Conservation (phyloP, 2,888 invertebrate species). For the Euclidia mi region DNA sequence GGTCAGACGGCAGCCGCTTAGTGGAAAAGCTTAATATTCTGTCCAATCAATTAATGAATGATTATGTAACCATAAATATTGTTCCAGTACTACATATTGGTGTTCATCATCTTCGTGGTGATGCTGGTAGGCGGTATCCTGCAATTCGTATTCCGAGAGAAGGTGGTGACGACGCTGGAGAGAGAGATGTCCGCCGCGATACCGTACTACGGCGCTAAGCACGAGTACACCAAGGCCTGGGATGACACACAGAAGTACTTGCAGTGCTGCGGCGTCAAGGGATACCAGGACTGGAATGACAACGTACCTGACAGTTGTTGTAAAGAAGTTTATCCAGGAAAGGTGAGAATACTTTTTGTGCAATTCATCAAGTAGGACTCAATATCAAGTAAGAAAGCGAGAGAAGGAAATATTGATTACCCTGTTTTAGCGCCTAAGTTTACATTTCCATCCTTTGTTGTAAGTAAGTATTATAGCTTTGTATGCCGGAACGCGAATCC, state of each 20-base stretch:
- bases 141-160: constrained; percentile 96
- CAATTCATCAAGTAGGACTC: too few relatives aligned
- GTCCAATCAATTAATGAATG: too few relatives aligned
- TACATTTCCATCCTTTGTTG: too few relatives aligned
- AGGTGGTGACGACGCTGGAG: constrained; percentile 93
- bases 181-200: constrained; percentile 95
- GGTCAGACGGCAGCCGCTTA: too few relatives aligned
- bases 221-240: constrained; percentile 95
- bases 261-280: constrained; percentile 95
- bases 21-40: too few relatives aligned
- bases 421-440: too few relatives aligned
- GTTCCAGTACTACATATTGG: constrained; percentile 96
- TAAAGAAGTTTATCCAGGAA: constrained; percentile 90
- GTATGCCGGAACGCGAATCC: too few relatives aligned
- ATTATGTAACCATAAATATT: too few relatives aligned
- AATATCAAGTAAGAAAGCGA: too few relatives aligned
- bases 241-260: constrained; percentile 96
- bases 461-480: too few relatives aligned
- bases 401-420: too few relatives aligned
- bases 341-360: too few relatives aligned
- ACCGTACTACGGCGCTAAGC: constrained; percentile 92
- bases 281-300: constrained; percentile 94
- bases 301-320: constrained; percentile 95
- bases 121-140: constrained; percentile 97
- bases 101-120: constrained; percentile 96